Conservation (phyloP, 2,888 invertebrate species). For the Amphipyra tragopoginis region DNA sequence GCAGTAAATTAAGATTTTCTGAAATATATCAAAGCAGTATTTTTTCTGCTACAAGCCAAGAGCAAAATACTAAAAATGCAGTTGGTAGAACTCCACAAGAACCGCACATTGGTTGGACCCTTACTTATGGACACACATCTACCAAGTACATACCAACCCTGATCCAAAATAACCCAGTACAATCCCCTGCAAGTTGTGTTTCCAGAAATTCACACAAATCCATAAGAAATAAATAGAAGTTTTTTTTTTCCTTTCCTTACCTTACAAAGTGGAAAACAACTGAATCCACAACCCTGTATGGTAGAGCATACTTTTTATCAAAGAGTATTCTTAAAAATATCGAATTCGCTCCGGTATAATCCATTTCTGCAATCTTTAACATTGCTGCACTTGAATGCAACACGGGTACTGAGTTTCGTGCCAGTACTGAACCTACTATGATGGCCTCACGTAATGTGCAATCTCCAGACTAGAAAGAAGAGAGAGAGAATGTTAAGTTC, state of each 20-base stretch:
- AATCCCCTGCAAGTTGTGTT: no score
- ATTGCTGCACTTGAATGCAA: slow-evolving; percentile 98
- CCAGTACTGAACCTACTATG: slow-evolving; percentile 97
- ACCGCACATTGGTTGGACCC: no score
- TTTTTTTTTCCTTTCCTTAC: slow-evolving; percentile 85
- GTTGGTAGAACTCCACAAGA: no score
- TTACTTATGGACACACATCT: no score
- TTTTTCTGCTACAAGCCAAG: no score
- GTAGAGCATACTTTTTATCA: slow-evolving; percentile 99
- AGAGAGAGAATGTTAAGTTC: background rate
- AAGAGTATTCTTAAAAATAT: slow-evolving; percentile 98
- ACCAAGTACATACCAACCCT: no score
- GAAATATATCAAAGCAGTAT: no score
- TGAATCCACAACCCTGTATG: slow-evolving; percentile 98
- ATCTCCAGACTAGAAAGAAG: slow-evolving; percentile 93
- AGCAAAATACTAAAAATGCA: no score
- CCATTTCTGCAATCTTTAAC: slow-evolving; percentile 99
- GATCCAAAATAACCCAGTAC: no score
- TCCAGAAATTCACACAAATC: no score
- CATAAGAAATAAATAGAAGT: no score
- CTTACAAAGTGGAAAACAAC: slow-evolving; percentile 98
- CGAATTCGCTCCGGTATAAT: slow-evolving; percentile 98
- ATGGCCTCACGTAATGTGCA: slow-evolving; percentile 98
- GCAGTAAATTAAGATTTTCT: background rate
- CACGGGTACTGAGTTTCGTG: slow-evolving; percentile 97